Evolutionary conservation across 2,113 vertebrate species (phyloP).

Genomic region (Labeo catla): DNA sequence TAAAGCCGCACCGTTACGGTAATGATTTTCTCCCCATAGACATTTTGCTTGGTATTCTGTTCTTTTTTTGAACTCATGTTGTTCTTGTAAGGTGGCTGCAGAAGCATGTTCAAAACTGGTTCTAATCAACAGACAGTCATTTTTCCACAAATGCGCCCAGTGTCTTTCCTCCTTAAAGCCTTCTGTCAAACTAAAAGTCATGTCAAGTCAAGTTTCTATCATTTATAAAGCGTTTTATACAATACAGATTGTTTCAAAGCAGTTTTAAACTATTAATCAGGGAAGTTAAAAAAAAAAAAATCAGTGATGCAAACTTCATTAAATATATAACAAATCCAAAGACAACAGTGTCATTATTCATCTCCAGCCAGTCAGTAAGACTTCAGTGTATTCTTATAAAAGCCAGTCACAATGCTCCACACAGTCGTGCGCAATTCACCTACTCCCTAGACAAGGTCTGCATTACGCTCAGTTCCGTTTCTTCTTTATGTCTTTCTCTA

Average conservation of each 20-base stretch:
- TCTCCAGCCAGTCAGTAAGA: background rate
- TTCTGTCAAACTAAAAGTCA: background rate
- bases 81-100: background rate
- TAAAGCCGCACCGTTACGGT: background rate
- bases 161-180: background rate
- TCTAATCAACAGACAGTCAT: background rate
- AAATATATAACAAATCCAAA: background rate
- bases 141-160: background rate
- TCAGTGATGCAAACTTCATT: background rate
- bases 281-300: background rate
- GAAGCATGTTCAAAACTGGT: background rate
- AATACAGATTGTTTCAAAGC: background rate
- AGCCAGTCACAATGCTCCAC: background rate
- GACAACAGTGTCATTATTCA: background rate
- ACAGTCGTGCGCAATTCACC: slow-evolving; percentile 20
- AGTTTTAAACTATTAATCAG: background rate
- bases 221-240: background rate
- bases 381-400: background rate
- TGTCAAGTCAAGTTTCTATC: background rate
- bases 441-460: slow-evolving; percentile 31
- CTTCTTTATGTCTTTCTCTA: slow-evolving; percentile 33
- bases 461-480: slow-evolving; percentile 35
- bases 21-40: background rate
- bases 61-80: background rate
- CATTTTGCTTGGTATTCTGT: background rate